A percentile compares a stretch with the other conserved stretches of the same genome.
Conservation (phyloP, 2,888 invertebrate species). For the Orchesellides sinensis region DNA sequence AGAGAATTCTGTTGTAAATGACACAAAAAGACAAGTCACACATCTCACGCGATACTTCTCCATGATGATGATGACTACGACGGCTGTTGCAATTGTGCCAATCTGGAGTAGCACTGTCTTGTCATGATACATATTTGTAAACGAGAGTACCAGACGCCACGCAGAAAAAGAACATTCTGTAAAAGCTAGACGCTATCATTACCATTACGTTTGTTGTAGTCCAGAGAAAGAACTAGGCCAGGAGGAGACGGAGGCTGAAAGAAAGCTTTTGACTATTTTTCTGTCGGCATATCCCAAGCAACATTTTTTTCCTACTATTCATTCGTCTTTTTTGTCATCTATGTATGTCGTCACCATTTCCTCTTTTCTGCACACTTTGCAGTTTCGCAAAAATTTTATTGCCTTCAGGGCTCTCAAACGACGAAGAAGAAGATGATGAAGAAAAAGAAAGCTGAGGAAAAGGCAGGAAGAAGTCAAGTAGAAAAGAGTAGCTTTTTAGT, state of each 20-base stretch:
- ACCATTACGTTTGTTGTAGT: background rate
- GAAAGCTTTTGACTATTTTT: constrained; percentile 3
- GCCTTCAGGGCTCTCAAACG: constrained; percentile 46
- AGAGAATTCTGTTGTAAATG: background rate
- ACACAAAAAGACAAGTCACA: constrained; percentile 23
- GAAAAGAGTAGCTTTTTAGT: constrained; percentile 1
- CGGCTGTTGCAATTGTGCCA: constrained; percentile 50
- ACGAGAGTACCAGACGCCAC: constrained; percentile 4
- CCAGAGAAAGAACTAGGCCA: constrained; percentile 31
- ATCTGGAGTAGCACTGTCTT: constrained; percentile 9
- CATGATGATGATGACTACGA: constrained; percentile 42
- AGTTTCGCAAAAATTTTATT: constrained; percentile 52
- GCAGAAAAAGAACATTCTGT: background rate
- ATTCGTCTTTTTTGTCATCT: background rate
- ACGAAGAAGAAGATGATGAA: background rate
- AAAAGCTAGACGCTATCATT: background rate
- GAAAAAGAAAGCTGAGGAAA: constrained; percentile 8
- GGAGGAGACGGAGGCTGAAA: constrained; percentile 53
- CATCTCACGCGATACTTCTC: constrained; percentile 12
- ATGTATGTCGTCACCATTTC: constrained; percentile 19
- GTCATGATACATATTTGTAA: background rate
- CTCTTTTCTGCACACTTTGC: constrained; percentile 53
- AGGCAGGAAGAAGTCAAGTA: constrained; percentile 34
- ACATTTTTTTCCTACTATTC: constrained; percentile 20
- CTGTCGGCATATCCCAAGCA: constrained; percentile 22